phyloP scores from a whole-genome alignment of 1,140 invertebrate species.

The Protaetia brevitarsis region DNA sequence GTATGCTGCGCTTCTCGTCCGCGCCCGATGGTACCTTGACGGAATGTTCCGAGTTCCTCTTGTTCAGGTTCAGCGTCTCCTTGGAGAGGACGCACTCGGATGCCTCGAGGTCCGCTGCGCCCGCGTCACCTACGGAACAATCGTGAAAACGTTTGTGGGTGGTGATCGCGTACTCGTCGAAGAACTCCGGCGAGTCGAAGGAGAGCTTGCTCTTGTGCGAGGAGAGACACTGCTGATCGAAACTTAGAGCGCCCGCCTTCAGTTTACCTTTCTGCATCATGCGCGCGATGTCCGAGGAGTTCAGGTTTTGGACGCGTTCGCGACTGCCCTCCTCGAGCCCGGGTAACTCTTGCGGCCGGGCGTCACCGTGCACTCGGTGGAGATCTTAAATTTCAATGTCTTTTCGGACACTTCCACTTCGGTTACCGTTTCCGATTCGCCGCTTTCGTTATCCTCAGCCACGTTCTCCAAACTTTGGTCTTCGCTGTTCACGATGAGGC shows the following conservation, averaged over 20 bases:
- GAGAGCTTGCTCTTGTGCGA: slow-evolving; percentile 43
- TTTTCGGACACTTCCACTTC: slow-evolving; percentile 76
- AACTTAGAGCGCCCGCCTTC: slow-evolving; percentile 43
- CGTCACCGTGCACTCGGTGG: slow-evolving; percentile 59
- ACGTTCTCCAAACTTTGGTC: slow-evolving; percentile 57
- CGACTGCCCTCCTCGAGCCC: slow-evolving; percentile 58
- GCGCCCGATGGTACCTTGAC: slow-evolving; percentile 35
- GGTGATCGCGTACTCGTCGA: slow-evolving; percentile 45
- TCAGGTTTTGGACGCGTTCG: slow-evolving; percentile 50
- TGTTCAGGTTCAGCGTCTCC: slow-evolving; percentile 46
- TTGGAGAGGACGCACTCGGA: slow-evolving; percentile 42
- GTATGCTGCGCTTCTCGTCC: slow-evolving; percentile 45
- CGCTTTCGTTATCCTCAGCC: slow-evolving; percentile 60
- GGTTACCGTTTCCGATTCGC: slow-evolving; percentile 64
- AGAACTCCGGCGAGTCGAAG: slow-evolving; percentile 44
- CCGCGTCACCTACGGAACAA: slow-evolving; percentile 18
- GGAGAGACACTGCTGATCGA: slow-evolving; percentile 44
- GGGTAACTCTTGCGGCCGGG: slow-evolving; percentile 59
- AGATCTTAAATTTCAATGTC: slow-evolving; percentile 70
- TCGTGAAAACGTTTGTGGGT: slow-evolving; percentile 36
- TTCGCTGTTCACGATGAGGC: slow-evolving; percentile 49
- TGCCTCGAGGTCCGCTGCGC: slow-evolving; percentile 25
- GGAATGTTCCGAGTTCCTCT: slow-evolving; percentile 45
- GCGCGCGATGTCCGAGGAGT: slow-evolving; percentile 38
- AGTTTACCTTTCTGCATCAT: slow-evolving; percentile 44